Evolutionary conservation across 2,113 vertebrate species (phyloP).

Genomic region (Sapajus apella): DNA sequence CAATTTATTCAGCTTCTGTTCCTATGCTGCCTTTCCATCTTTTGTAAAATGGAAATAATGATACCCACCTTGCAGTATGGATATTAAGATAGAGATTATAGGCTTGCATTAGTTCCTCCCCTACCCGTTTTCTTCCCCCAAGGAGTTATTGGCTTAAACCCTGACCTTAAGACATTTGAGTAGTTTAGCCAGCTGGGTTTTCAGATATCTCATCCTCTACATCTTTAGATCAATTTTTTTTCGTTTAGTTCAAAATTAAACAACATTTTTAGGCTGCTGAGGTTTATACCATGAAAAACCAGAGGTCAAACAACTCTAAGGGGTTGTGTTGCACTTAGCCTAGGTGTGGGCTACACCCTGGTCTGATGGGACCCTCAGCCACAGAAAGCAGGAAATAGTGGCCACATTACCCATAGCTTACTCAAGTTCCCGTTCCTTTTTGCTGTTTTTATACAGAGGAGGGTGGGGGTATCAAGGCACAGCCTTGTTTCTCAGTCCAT

Average conservation of each 20-base stretch:
- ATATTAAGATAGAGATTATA: not conserved
- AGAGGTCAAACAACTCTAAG: not conserved
- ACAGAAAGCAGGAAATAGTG: constrained; percentile 29
- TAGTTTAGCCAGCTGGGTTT: constrained; percentile 20
- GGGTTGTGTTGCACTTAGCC: not conserved
- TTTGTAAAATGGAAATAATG: not conserved
- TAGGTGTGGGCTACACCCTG: not conserved
- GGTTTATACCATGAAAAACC: constrained; percentile 13
- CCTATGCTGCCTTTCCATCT: constrained; percentile 29
- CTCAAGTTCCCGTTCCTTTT: constrained; percentile 41
- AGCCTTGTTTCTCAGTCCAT: not conserved
- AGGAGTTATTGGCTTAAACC: not conserved
- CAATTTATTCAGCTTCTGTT: not conserved
- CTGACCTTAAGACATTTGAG: not conserved
- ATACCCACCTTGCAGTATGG: not conserved
- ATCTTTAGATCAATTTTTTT: not conserved
- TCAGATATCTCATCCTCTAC: not conserved
- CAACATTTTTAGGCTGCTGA: not conserved
- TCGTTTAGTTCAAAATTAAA: constrained; percentile 12
- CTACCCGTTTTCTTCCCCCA: not conserved
- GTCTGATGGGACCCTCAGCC: not conserved
- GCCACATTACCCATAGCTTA: not conserved
- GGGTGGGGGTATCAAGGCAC: not conserved
- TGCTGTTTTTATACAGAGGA: constrained; percentile 18
- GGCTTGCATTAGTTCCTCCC: not conserved